These are phyloP conservation scores for Drosophila rellima DNA, from an alignment of 2,888 invertebrate species.

Conservation along the genomic window DNA sequence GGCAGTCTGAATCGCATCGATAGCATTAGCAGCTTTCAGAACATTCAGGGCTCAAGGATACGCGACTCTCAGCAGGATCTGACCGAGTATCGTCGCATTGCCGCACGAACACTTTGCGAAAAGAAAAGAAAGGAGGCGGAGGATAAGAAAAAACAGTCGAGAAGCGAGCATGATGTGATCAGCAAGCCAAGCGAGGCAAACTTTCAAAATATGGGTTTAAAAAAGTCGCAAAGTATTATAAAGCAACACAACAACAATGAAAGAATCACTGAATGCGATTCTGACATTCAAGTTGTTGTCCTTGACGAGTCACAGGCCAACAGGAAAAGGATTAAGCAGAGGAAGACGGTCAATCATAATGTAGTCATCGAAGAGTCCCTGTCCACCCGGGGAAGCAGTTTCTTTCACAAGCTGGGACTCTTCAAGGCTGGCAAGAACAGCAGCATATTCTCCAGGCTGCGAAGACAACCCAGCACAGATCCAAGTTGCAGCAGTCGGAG, in stretches of 20 bases:
- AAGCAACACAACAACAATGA: background rate
- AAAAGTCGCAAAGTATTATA: too few relatives aligned
- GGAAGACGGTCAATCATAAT: background rate
- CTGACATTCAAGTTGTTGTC: background rate
- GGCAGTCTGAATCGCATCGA: conserved; percentile 4
- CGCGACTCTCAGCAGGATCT: conserved; percentile 14
- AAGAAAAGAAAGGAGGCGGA: background rate
- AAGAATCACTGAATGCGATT: background rate
- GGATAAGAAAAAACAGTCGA: background rate
- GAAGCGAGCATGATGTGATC: background rate
- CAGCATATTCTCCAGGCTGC: conserved; percentile 1
- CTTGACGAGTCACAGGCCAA: background rate
- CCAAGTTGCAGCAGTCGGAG: background rate
- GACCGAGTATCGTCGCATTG: conserved; percentile 18
- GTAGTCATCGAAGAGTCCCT: background rate
- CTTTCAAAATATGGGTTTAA: background rate
- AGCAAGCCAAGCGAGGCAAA: background rate
- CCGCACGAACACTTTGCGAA: conserved; percentile 8
- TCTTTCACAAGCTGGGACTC: conserved; percentile 6
- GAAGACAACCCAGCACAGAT: background rate
- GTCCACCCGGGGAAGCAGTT: background rate
- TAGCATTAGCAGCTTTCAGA: conserved; percentile 23
- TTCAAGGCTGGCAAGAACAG: background rate
- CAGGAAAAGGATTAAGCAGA: background rate
- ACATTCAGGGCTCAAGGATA: background rate